phyloP scores from a whole-genome alignment of 1,140 invertebrate genomes.

The Scaptomyza graminum region DNA sequence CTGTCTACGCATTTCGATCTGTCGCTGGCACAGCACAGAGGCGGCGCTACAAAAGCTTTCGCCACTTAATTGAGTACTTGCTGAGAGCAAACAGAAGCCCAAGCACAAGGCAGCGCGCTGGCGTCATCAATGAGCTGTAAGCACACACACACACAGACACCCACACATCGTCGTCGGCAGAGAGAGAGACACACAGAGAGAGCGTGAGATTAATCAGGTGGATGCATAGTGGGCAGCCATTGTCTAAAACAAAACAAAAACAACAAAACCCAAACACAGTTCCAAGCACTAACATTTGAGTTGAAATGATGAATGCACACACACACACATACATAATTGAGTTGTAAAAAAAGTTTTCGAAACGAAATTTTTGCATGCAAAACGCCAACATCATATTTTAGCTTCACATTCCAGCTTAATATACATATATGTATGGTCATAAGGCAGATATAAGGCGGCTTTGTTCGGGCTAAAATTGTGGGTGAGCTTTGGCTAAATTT shows the following conservation, averaged over 20 bases:
- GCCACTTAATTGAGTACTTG: constrained; percentile 35
- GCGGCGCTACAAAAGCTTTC: constrained; percentile 21
- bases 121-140: constrained; percentile 34
- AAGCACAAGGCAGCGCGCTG: constrained; percentile 20
- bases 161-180: background rate
- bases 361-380: constrained; percentile 12
- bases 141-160: constrained; percentile 4
- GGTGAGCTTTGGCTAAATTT: too few species aligned
- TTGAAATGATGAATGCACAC: background rate
- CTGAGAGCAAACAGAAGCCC: constrained; percentile 37
- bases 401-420: too few species aligned
- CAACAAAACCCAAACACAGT: background rate
- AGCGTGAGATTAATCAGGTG: constrained; percentile 8
- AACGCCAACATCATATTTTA: background rate
- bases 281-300: background rate
- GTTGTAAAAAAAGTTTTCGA: constrained; percentile 1
- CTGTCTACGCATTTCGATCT: constrained; percentile 6
- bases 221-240: constrained; percentile 11
- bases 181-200: constrained; percentile 1
- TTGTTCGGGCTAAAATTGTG: background rate
- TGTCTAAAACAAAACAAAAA: constrained; percentile 6
- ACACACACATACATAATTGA: background rate
- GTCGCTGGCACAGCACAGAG: background rate
- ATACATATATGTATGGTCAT: background rate
- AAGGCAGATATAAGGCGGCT: background rate